These are phyloP conservation scores for Oreortyx pictus DNA, from an alignment of 2,797 vertebrate genomes.

Conservation along the genomic window DNA sequence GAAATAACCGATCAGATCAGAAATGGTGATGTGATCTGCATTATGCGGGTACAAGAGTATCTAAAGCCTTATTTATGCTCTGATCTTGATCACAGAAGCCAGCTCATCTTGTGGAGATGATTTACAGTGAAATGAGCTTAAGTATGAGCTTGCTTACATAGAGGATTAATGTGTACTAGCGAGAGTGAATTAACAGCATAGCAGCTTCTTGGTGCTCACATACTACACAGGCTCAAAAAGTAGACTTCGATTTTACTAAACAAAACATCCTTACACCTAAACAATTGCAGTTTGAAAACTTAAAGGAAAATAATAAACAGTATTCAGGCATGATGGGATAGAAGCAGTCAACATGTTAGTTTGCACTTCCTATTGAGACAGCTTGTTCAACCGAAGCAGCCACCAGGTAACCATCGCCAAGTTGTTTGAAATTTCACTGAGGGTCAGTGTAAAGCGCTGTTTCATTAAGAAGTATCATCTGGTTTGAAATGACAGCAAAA, in stretches of 20 bases:
- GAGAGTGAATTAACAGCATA: constrained; percentile 14
- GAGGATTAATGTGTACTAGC: constrained; percentile 19
- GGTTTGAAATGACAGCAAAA: neutral
- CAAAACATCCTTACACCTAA: no score
- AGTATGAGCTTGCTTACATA: constrained; percentile 2
- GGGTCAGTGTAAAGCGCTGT: neutral
- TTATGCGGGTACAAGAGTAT: neutral
- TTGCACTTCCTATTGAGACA: neutral
- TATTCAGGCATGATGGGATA: neutral
- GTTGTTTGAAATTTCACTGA: neutral
- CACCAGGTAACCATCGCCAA: neutral
- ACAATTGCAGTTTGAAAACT: rapidly evolving
- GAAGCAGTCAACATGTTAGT: neutral
- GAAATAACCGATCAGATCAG: neutral
- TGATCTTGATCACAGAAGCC: neutral
- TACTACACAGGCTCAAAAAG: rapidly evolving
- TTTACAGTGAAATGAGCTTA: constrained; percentile 47
- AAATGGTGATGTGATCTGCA: neutral
- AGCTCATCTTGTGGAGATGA: constrained; percentile 25
- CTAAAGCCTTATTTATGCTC: neutral
- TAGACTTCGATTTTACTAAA: neutral
- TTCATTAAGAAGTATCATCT: neutral
- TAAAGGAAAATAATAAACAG: neutral
- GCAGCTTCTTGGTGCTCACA: neutral
- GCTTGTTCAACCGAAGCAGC: neutral